phyloP scores from a whole-genome alignment of 30 jellyfish, hydroid and myxozoan genomes.

The Aurelia sp. region DNA sequence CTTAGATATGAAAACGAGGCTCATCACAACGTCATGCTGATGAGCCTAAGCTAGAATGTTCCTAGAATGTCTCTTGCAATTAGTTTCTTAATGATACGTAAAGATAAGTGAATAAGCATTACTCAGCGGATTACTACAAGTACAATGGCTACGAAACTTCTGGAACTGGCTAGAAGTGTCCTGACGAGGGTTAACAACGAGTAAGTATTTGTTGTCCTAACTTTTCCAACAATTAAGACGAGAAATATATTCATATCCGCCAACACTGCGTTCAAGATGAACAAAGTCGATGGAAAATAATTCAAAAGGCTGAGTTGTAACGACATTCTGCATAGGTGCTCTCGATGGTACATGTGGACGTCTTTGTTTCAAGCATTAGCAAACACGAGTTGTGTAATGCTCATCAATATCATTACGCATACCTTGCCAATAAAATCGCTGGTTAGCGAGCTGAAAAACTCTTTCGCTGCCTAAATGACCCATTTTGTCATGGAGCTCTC shows the following conservation, averaged over 20 bases:
- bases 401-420: slow-evolving; percentile 54
- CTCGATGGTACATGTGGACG: background rate
- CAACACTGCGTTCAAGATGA: slow-evolving; percentile 28
- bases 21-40: too few relatives aligned
- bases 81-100: too few relatives aligned
- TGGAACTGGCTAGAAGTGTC: too few relatives aligned
- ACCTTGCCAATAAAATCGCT: slow-evolving; percentile 58
- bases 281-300: slow-evolving; percentile 21
- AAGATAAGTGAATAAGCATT: too few relatives aligned
- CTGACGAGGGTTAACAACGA: too few relatives aligned
- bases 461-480: slow-evolving; percentile 60
- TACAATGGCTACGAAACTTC: too few relatives aligned
- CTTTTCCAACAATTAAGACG: too few relatives aligned
- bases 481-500: slow-evolving; percentile 46
- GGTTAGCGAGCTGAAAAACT: slow-evolving; percentile 51
- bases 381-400: background rate
- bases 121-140: too few relatives aligned
- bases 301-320: slow-evolving; percentile 38
- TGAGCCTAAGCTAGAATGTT: too few relatives aligned
- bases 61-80: too few relatives aligned
- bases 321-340: slow-evolving; percentile 35
- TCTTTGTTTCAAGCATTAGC: slow-evolving; percentile 34
- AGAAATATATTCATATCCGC: slow-evolving; percentile 9
- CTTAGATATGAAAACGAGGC: too few relatives aligned
- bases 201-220: too few relatives aligned